Conservation (phyloP, 2,888 invertebrate genomes). For the Proisotoma minuta region DNA sequence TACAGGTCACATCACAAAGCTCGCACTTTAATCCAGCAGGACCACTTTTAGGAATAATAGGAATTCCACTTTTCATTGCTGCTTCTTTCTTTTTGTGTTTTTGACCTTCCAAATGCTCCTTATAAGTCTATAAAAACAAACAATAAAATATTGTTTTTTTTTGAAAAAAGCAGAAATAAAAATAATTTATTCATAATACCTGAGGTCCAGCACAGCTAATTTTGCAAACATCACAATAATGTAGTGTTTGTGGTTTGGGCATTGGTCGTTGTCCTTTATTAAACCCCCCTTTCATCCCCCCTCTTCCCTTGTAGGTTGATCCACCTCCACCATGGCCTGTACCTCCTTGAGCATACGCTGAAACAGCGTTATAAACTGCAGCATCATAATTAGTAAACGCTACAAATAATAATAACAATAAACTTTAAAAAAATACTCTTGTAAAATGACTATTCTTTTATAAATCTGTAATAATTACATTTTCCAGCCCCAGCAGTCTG, state of each 20-base stretch:
- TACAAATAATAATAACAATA: conserved; percentile 10
- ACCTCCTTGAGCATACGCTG: conserved; percentile 87
- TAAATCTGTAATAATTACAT: too few relatives aligned
- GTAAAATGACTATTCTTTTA: background rate
- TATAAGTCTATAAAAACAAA: conserved; percentile 63
- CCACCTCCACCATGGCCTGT: conserved; percentile 51
- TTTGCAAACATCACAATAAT: conserved; percentile 98
- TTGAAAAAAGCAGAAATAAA: background rate
- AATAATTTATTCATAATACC: conserved; percentile 51
- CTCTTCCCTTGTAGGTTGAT: conserved; percentile 47
- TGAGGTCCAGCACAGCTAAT: conserved; percentile 94
- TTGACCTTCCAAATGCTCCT: conserved; percentile 96
- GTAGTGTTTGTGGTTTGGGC: conserved; percentile 86
- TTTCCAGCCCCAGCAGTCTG: background rate
- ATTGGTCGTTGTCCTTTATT: conserved; percentile 50
- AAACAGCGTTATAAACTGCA: conserved; percentile 90
- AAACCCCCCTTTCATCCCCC: conserved; percentile 21
- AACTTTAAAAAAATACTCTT: background rate
- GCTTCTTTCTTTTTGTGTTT: conserved; percentile 98
- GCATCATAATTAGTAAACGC: conserved; percentile 75
- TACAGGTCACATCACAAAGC: conserved; percentile 96
- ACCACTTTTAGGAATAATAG: conserved; percentile 57
- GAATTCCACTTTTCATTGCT: conserved; percentile 67
- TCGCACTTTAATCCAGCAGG: conserved; percentile 1
- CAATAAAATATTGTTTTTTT: background rate